Evolutionary conservation across 2,797 vertebrate species (phyloP).

Genomic region (Pogoniulus pusillus): DNA sequence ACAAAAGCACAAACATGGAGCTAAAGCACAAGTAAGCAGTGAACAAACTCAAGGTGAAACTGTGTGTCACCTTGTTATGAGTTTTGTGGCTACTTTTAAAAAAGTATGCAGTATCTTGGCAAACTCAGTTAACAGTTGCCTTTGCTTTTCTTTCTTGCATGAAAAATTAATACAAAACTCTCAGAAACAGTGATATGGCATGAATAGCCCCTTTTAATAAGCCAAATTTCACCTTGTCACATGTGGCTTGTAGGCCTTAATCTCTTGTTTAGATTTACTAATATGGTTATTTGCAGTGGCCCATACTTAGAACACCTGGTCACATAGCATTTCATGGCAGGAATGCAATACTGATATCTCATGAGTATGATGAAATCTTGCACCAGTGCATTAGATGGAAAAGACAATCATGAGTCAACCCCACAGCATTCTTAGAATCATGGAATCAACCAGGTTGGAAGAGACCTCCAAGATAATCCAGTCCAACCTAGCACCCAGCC

Average conservation of each 20-base stretch:
- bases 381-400: accelerated
- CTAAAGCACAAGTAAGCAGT: not conserved
- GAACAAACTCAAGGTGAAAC: not conserved
- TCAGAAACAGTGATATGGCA: not conserved
- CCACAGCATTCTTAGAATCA: too few species aligned
- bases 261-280: not conserved
- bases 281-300: not conserved
- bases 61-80: not conserved
- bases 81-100: not conserved
- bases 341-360: not conserved
- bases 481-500: too few species aligned
- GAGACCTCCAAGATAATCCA: too few species aligned
- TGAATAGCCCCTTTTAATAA: not conserved
- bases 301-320: not conserved
- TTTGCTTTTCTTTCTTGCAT: not conserved
- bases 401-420: not conserved
- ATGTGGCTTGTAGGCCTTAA: not conserved
- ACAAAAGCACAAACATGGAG: not conserved
- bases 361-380: not conserved
- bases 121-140: not conserved
- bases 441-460: too few species aligned
- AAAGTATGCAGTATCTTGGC: not conserved
- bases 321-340: not conserved
- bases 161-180: not conserved
- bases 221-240: not conserved